These are phyloP conservation scores for Progne subis DNA, from an alignment of 2,113 vertebrate genomes.

Conservation along the genomic window DNA sequence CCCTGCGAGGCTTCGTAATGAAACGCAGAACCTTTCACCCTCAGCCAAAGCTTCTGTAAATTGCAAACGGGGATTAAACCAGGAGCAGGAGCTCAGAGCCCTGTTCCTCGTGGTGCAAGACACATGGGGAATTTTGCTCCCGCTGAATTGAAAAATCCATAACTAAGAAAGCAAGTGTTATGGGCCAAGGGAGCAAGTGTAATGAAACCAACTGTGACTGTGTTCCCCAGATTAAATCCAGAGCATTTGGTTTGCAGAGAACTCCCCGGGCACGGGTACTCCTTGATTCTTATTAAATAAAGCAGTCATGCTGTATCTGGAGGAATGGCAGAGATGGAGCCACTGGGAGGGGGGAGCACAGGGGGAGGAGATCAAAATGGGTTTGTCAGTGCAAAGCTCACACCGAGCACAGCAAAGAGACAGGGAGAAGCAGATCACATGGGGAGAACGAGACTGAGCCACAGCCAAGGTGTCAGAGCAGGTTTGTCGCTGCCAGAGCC, in stretches of 20 bases:
- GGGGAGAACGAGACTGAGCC: slow-evolving; percentile 48
- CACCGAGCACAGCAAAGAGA: background rate
- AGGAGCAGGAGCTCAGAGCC: background rate
- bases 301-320: slow-evolving; percentile 3
- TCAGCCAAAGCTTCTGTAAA: slow-evolving; percentile 51
- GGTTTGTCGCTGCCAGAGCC: slow-evolving; percentile 82
- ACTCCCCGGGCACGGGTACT: background rate
- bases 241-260: background rate
- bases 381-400: slow-evolving; percentile 51
- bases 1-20: background rate
- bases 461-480: slow-evolving; percentile 84
- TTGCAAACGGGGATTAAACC: slow-evolving; percentile 41
- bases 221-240: background rate
- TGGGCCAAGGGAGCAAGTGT: background rate
- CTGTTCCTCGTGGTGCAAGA: background rate
- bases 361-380: background rate
- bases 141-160: background rate
- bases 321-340: background rate
- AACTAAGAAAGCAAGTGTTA: background rate
- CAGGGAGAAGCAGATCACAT: background rate
- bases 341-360: background rate
- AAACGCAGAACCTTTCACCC: slow-evolving; percentile 41
- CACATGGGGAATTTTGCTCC: background rate
- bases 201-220: background rate
- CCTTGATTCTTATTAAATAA: background rate